Conservation (phyloP, 2,113 vertebrate genomes). For the Jacana jacana region DNA sequence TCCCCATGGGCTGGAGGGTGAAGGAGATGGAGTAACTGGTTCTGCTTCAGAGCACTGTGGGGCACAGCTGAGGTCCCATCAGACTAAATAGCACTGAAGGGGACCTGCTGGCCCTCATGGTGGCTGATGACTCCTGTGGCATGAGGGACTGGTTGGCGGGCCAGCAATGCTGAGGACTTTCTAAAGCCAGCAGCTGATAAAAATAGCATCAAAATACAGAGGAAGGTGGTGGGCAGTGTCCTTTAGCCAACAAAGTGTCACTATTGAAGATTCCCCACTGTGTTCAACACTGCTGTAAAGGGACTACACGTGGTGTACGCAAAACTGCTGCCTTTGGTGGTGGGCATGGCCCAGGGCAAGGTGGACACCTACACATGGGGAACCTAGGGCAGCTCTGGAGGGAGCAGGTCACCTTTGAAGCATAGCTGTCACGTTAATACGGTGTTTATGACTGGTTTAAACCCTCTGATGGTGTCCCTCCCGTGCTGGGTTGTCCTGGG, state of each 20-base stretch:
- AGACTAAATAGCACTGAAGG: background rate
- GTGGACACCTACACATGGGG: background rate
- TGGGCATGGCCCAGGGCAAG: background rate
- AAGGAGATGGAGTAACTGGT: background rate
- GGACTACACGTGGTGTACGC: fast-evolving
- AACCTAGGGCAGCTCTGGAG: background rate
- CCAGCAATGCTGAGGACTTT: background rate
- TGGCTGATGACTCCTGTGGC: background rate
- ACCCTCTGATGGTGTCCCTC: background rate
- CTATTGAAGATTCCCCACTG: background rate
- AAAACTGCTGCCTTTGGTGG: background rate
- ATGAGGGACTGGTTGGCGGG: background rate
- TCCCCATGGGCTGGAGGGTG: background rate
- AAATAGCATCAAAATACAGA: background rate
- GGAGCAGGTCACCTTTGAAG: background rate
- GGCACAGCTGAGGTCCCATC: background rate
- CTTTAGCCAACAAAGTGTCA: background rate
- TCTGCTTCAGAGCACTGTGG: background rate
- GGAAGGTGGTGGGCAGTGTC: background rate
- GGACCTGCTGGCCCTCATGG: background rate
- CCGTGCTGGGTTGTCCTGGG: background rate
- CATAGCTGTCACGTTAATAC: fast-evolving
- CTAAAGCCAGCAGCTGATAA: background rate
- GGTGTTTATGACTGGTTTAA: background rate
- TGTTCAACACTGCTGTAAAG: background rate